phyloP scores from a whole-genome alignment of 2,113 vertebrate species.

The Sakesphorus luctuosus region DNA sequence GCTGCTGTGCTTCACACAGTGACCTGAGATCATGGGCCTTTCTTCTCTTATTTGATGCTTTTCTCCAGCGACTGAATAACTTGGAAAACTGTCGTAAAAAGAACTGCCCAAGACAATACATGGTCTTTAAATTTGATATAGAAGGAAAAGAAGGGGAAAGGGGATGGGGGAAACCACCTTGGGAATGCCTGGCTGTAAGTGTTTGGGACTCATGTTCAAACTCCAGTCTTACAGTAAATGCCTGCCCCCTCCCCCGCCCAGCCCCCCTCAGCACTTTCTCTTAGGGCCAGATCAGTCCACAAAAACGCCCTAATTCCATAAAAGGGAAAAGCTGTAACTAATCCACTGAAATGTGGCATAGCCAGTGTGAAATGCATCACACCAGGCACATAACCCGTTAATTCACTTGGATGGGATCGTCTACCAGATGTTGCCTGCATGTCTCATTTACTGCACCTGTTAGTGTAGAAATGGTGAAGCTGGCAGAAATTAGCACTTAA shows the following conservation, averaged over 20 bases:
- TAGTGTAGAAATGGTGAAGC: not conserved
- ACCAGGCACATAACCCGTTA: not conserved
- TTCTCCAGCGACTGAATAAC: not conserved
- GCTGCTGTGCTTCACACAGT: not conserved
- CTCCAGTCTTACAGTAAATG: not conserved
- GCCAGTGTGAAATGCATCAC: not conserved
- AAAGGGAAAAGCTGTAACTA: not conserved
- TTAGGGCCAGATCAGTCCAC: not conserved
- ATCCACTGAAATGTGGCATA: not conserved
- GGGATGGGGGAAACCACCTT: not conserved
- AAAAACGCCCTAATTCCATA: not conserved
- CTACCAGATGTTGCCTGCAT: not conserved
- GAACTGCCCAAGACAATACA: not conserved
- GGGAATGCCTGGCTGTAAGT: not conserved
- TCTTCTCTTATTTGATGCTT: not conserved
- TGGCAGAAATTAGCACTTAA: not conserved
- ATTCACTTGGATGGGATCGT: not conserved
- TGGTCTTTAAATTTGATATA: not conserved
- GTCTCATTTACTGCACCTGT: not conserved
- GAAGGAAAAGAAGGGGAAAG: not conserved
- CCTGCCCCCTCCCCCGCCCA: no score
- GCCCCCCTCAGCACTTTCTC: not conserved
- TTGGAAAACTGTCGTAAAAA: not conserved
- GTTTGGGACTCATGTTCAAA: not conserved
- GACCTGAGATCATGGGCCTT: not conserved